These are phyloP conservation scores for Hoplodrina ambigua DNA, from an alignment of 2,888 invertebrate genomes.

Conservation along the genomic window DNA sequence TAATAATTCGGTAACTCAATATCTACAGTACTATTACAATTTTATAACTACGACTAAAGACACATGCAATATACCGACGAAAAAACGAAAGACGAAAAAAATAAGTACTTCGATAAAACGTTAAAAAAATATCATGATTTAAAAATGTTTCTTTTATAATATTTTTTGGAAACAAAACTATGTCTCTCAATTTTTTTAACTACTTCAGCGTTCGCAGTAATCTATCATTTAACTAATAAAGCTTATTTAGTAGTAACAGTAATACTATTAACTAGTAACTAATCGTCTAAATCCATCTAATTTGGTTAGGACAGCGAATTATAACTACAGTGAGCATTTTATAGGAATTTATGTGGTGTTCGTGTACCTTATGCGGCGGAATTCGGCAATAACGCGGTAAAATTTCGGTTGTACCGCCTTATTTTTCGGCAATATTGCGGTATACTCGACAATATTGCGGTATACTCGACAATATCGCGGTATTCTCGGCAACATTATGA, in stretches of 20 bases:
- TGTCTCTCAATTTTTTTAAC: conserved; percentile 6
- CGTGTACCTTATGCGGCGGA: conserved; percentile 28
- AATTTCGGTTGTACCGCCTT: neutral
- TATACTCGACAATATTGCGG: neutral
- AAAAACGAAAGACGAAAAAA: conserved; percentile 18
- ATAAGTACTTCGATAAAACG: conserved; percentile 12
- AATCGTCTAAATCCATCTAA: conserved; percentile 36
- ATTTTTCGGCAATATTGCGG: conserved; percentile 1
- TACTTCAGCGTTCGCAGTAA: conserved; percentile 53
- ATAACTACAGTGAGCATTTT: conserved; percentile 70
- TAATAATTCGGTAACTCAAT: conserved; percentile 61
- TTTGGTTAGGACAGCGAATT: conserved; percentile 52
- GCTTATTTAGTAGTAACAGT: conserved; percentile 69
- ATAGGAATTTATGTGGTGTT: conserved; percentile 59
- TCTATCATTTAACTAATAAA: conserved; percentile 67
- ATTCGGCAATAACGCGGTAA: conserved; percentile 19
- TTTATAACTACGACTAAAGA: conserved; percentile 27
- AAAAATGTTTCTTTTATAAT: conserved; percentile 6
- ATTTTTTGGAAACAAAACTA: conserved; percentile 4
- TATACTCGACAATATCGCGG: neutral
- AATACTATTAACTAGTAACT: conserved; percentile 59
- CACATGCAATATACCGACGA: conserved; percentile 34
- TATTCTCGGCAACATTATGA: neutral
- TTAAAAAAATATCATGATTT: conserved; percentile 38
- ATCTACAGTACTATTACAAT: conserved; percentile 26